Percentiles rank a stretch among this genome's conserved stretches.
These are phyloP conservation scores for Nerophis ophidion DNA, from an alignment of 2,113 vertebrate genomes.

Conservation along the genomic window DNA sequence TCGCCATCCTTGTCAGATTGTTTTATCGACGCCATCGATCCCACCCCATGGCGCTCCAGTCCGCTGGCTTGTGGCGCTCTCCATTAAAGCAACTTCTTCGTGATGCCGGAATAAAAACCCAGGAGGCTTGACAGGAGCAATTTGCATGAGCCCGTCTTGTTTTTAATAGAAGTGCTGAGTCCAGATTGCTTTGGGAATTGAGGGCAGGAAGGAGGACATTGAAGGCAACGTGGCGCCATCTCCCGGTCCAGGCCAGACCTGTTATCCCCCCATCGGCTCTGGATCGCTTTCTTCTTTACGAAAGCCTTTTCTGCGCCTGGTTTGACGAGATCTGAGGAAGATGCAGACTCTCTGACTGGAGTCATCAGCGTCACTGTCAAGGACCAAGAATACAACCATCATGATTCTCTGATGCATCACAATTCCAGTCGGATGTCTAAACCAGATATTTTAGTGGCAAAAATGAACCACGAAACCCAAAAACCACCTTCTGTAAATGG, in stretches of 20 bases:
- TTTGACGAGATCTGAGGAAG: background rate
- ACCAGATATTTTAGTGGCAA: no score
- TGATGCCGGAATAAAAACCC: slow-evolving; percentile 51
- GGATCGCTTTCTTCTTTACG: slow-evolving; percentile 31
- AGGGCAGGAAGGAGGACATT: slow-evolving; percentile 53
- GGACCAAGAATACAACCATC: no score
- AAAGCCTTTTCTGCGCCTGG: background rate
- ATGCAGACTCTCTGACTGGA: background rate
- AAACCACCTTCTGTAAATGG: no score
- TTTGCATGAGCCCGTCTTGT: slow-evolving; percentile 65
- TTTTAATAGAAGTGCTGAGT: slow-evolving; percentile 58
- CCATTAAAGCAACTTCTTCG: slow-evolving; percentile 32
- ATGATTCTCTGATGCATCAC: no score
- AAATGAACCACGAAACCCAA: no score
- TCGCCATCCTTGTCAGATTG: slow-evolving; percentile 34
- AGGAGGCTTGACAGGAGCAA: slow-evolving; percentile 50
- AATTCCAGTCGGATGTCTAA: no score
- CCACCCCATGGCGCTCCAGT: slow-evolving; percentile 14
- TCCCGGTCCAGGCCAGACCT: slow-evolving; percentile 26
- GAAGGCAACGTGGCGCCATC: slow-evolving; percentile 42
- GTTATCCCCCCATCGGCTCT: slow-evolving; percentile 27
- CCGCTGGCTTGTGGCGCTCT: slow-evolving; percentile 21
- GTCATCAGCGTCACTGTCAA: no score
- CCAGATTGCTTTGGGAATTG: slow-evolving; percentile 66
- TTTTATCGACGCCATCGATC: slow-evolving; percentile 52